These are phyloP conservation scores for Propithecus deckenii DNA, from an alignment of 2,797 vertebrate species.

Conservation along the genomic window DNA sequence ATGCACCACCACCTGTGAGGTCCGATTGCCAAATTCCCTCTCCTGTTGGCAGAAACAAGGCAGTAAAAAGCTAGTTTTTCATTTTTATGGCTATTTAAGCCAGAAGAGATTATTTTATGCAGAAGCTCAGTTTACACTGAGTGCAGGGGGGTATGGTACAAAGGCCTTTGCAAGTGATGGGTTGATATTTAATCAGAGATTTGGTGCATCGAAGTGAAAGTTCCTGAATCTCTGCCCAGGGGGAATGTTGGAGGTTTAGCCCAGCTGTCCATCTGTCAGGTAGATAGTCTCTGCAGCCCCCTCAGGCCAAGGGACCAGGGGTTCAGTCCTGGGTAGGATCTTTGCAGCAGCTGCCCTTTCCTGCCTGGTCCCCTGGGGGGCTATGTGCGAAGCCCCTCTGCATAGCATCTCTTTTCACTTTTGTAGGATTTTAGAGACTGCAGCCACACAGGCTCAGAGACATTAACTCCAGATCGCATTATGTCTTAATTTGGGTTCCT, in stretches of 20 bases:
- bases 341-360: neutral
- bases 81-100: neutral
- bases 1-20: neutral
- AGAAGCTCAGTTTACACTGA: neutral
- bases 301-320: neutral
- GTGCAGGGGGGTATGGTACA: neutral
- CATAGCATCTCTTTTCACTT: neutral
- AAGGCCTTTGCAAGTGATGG: slow-evolving; percentile 3
- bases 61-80: neutral
- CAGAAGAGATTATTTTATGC: slow-evolving; percentile 13
- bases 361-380: neutral
- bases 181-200: neutral
- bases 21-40: neutral
- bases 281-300: neutral
- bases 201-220: neutral
- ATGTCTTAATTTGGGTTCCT: neutral
- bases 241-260: neutral
- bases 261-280: neutral
- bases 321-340: neutral
- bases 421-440: neutral
- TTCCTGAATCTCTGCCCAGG: neutral
- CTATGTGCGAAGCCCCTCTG: neutral
- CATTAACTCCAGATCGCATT: neutral
- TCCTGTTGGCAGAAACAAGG: neutral
- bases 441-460: neutral